These are phyloP conservation scores for Gadus macrocephalus DNA, from an alignment of 2,113 vertebrate species.

Conservation along the genomic window DNA sequence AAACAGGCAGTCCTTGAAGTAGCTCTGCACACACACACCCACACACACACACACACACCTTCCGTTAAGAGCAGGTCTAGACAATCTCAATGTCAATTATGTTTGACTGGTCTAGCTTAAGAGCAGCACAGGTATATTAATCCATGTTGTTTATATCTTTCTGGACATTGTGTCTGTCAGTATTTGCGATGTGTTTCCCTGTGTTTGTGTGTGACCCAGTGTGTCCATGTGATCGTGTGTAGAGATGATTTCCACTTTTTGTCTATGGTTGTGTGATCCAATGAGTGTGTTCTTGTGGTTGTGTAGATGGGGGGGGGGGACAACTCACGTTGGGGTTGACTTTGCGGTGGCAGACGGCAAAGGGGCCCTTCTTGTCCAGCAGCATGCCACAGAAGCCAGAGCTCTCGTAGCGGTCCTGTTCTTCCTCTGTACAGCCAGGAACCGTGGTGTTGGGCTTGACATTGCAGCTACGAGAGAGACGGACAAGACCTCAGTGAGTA, in stretches of 20 bases:
- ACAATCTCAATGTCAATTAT: no score
- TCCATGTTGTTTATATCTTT: no score
- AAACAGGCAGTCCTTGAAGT: slow-evolving; percentile 71
- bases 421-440: slow-evolving; percentile 59
- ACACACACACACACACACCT: neutral
- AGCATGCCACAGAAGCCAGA: slow-evolving; percentile 68
- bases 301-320: neutral
- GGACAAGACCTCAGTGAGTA: neutral
- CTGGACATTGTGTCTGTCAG: no score
- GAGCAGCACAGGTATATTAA: no score
- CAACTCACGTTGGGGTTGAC: slow-evolving; percentile 66
- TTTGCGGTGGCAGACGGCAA: slow-evolving; percentile 52
- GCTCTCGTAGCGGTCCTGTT: slow-evolving; percentile 64
- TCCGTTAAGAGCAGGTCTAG: neutral
- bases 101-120: no score
- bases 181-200: no score
- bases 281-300: neutral
- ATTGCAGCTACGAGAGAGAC: slow-evolving; percentile 61
- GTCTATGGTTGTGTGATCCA: neutral
- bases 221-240: neutral
- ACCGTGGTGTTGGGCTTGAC: slow-evolving; percentile 53
- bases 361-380: slow-evolving; percentile 57
- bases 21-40: slow-evolving; percentile 44
- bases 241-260: no score
- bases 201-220: neutral